Base-by-base conservation (phyloP, 2,797 vertebrate species). In the Oreonectes daqikongensis region DNA sequence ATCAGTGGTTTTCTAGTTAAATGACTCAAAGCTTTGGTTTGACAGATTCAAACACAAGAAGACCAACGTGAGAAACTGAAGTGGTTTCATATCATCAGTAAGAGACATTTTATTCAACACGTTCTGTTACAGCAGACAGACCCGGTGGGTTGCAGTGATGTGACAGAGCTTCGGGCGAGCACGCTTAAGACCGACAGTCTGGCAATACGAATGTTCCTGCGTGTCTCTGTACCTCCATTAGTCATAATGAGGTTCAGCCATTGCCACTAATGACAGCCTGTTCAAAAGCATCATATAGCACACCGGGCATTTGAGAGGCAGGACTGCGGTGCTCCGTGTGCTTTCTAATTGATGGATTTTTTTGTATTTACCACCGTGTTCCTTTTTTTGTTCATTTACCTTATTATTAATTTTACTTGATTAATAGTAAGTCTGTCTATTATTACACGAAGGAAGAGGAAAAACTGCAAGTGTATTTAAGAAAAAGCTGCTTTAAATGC, bases 221-320 rank as follows among this genome's bases (percentile, higher is more conserved):
- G 17, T 59, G 46, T 79, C 66, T 61, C 44, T 42, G 66, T 53
- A 63, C 57, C 67, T 70, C 67, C 59, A 70, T 69, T 77, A 77
- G 66, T 77, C 67, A 64, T 70, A 77, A 77, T 77, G 75, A 77
- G 75, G 18, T 42, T 63, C 44, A 70, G 57, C 42, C 59, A 42
- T 28, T 20, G 67, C 75, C 24, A 32, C 59, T 69, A 52, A 69
- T 77, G 67, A 61, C 66, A 70, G 66, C 24, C 30, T 63, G 59
- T 52, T 70, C 7, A 18, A 38, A n/a, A 69, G 55, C 24, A 18
- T 3, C 15, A 22, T 42, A 40, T 50, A 67, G 38, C 24, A 32
- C 35, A 66, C 52, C 17, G 63, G 10, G 64, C 3, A 18, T 67
- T 42, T 57, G 50, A 67, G 73, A 57, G 73, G 35, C 63, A 30